A percentile compares a stretch with the other conserved stretches of the same genome.
phyloP scores from a whole-genome alignment of 2,888 invertebrate species.

The Girardia tigrina region DNA sequence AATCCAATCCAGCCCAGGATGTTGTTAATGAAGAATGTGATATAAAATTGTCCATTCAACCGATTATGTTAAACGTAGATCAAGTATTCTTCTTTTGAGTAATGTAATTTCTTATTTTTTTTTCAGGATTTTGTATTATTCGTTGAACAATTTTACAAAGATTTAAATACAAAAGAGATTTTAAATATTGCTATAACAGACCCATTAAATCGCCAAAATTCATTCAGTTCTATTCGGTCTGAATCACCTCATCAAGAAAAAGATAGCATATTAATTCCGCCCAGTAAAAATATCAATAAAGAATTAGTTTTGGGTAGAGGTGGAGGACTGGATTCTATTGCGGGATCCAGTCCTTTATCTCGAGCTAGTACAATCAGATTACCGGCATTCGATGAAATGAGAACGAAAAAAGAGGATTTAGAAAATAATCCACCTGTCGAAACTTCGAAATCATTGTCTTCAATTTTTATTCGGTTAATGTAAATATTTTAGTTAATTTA shows the following conservation, averaged over 20 bases:
- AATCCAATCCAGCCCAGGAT: neutral
- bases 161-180: neutral
- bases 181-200: neutral
- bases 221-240: neutral
- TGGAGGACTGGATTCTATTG: neutral
- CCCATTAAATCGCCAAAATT: neutral
- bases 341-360: neutral
- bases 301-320: neutral
- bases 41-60: neutral
- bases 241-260: neutral
- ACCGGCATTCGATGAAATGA: neutral
- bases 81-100: too few relatives aligned
- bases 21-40: neutral
- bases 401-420: neutral
- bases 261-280: neutral
- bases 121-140: neutral
- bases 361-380: neutral
- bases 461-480: neutral
- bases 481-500: neutral
- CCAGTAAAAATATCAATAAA: neutral
- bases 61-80: neutral
- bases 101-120: too few relatives aligned
- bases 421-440: neutral
- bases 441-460: neutral
- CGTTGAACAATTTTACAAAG: neutral